Percentiles rank a stretch among this genome's conserved stretches.
Conservation (phyloP, 2,888 invertebrate genomes). For the Argyresthia goedartella region DNA sequence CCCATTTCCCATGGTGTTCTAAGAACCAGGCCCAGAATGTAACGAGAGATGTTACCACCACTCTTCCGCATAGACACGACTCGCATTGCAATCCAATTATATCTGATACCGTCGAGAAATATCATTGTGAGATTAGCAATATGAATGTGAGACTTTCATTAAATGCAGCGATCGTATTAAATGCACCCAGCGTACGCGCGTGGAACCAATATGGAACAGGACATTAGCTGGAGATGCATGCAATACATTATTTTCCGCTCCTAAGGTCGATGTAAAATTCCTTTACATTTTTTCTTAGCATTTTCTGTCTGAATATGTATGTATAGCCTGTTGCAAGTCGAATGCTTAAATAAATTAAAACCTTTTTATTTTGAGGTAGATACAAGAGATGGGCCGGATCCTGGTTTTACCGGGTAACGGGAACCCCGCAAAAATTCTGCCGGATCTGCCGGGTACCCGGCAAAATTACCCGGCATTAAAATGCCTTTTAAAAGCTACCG, state of each 20-base stretch:
- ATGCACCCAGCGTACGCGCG: too few species aligned
- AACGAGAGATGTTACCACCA: slow-evolving; percentile 54
- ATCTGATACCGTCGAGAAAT: slow-evolving; percentile 57
- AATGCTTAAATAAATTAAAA: too few species aligned
- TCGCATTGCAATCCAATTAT: slow-evolving; percentile 66
- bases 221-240: neutral
- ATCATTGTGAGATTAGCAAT: slow-evolving; percentile 26
- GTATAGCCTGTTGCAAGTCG: too few species aligned
- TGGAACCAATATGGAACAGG: neutral
- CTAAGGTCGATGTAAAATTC: neutral
- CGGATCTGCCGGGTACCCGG: too few species aligned
- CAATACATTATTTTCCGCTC: neutral
- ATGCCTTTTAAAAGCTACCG: too few species aligned
- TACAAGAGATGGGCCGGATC: too few species aligned
- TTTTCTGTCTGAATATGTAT: neutral
- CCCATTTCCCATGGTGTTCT: slow-evolving; percentile 59
- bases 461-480: too few species aligned
- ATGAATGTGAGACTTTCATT: slow-evolving; percentile 42
- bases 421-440: too few species aligned
- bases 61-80: slow-evolving; percentile 62
- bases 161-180: neutral
- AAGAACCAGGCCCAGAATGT: slow-evolving; percentile 62
- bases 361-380: too few species aligned
- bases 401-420: too few species aligned
- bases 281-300: neutral